phyloP scores from a whole-genome alignment of 2,113 vertebrate genomes.

The Copsychus sechellarum region DNA sequence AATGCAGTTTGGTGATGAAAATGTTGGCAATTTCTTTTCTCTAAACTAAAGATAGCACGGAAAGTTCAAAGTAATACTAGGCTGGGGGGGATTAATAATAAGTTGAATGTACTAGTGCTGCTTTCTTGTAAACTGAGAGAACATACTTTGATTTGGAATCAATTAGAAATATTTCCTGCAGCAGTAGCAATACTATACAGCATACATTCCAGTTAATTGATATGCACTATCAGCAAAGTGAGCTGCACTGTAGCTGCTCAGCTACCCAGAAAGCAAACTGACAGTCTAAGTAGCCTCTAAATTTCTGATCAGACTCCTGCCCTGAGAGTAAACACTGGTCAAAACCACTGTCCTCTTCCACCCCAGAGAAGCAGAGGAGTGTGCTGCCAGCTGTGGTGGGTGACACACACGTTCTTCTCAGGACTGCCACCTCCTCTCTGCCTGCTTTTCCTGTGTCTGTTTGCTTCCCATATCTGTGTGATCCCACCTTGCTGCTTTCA shows the following conservation, averaged over 20 bases:
- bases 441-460: neutral
- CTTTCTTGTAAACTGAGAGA: neutral
- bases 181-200: neutral
- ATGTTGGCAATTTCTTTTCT: neutral
- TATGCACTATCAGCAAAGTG: neutral
- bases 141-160: neutral
- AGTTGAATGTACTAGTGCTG: neutral
- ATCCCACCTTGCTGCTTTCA: neutral
- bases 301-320: neutral
- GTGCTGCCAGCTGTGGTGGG: neutral
- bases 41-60: neutral
- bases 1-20: neutral
- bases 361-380: neutral
- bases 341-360: accelerated
- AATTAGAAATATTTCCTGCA: neutral
- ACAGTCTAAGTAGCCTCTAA: neutral
- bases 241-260: neutral
- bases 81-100: neutral
- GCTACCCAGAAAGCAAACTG: neutral
- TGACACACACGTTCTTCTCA: neutral
- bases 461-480: neutral
- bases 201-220: neutral
- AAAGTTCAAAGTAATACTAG: neutral
- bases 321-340: neutral
- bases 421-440: neutral